phyloP scores from a whole-genome alignment of 2,797 vertebrate genomes.

The Pogonophryne albipinna region DNA sequence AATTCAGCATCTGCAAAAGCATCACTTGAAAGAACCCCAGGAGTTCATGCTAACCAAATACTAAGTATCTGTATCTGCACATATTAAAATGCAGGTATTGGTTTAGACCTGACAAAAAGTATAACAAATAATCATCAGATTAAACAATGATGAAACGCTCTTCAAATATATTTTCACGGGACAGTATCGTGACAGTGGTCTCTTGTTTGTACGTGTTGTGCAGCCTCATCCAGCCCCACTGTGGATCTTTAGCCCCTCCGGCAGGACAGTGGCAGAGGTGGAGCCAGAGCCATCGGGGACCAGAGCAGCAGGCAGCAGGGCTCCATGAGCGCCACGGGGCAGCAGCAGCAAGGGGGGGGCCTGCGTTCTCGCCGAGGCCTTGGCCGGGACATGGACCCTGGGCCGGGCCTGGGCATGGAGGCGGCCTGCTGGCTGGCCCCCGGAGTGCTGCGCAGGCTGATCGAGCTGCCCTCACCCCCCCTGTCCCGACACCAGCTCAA shows the following conservation, averaged over 20 bases:
- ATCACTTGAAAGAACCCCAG: no score
- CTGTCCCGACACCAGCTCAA: slow-evolving; percentile 95
- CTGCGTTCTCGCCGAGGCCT: slow-evolving; percentile 88
- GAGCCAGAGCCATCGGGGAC: slow-evolving; percentile 62
- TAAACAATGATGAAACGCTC: no score
- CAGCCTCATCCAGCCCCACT: slow-evolving; percentile 45
- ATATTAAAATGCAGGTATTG: no score
- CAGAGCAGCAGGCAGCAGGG: slow-evolving; percentile 64
- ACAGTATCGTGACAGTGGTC: not conserved
- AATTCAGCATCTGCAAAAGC: no score
- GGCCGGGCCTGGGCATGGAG: slow-evolving; percentile 85
- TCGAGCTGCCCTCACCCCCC: slow-evolving; percentile 93
- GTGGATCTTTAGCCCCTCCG: slow-evolving; percentile 69
- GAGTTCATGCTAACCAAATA: no score
- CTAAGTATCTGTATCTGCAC: no score
- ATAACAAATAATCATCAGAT: not conserved
- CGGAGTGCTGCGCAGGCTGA: slow-evolving; percentile 87
- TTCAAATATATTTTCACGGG: not conserved
- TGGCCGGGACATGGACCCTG: slow-evolving; percentile 86
- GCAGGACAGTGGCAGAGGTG: slow-evolving; percentile 76
- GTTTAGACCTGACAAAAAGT: no score
- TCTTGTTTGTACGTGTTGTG: slow-evolving; percentile 16
- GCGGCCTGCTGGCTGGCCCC: slow-evolving; percentile 83
- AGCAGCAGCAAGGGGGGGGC: slow-evolving; percentile 79
- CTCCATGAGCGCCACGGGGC: slow-evolving; percentile 89